These are phyloP conservation scores for Myripristis jacobus DNA, from an alignment of 2,797 vertebrate species.

Conservation along the genomic window DNA sequence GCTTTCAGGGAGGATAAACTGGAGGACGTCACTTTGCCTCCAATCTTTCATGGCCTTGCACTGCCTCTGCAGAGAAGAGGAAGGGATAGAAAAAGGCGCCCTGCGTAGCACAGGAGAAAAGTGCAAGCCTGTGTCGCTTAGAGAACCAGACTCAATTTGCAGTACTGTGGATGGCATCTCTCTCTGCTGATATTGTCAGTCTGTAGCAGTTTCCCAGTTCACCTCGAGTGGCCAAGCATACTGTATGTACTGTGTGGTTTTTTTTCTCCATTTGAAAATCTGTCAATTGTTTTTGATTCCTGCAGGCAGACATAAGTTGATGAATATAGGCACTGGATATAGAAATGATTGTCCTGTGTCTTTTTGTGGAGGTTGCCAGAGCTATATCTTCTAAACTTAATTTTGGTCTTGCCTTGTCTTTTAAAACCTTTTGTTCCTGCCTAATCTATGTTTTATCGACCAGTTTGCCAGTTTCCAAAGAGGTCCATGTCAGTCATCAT, in stretches of 20 bases:
- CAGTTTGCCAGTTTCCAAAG: slow-evolving; percentile 51
- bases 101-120: slow-evolving; percentile 56
- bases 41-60: slow-evolving; percentile 80
- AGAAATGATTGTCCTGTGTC: slow-evolving; percentile 1
- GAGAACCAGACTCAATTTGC: slow-evolving; percentile 58
- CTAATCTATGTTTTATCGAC: slow-evolving; percentile 39
- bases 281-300: slow-evolving; percentile 59
- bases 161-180: slow-evolving; percentile 44
- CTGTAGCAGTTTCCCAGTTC: slow-evolving; percentile 48
- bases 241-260: slow-evolving; percentile 20
- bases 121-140: slow-evolving; percentile 40
- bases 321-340: slow-evolving; percentile 25
- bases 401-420: slow-evolving; percentile 25
- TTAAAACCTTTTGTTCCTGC: slow-evolving; percentile 17
- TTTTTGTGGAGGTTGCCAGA: not conserved
- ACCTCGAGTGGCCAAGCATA: slow-evolving; percentile 48
- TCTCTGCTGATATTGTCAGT: slow-evolving; percentile 49
- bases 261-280: slow-evolving; percentile 50
- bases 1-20: slow-evolving; percentile 84
- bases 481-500: slow-evolving; percentile 47
- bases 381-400: slow-evolving; percentile 15
- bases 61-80: slow-evolving; percentile 73
- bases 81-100: slow-evolving; percentile 41
- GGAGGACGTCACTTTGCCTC: slow-evolving; percentile 82
- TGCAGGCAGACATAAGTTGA: slow-evolving; percentile 41